Evolutionary conservation across 2,113 vertebrate genomes (phyloP).

Genomic region (Brachyhypopomus gauderio): DNA sequence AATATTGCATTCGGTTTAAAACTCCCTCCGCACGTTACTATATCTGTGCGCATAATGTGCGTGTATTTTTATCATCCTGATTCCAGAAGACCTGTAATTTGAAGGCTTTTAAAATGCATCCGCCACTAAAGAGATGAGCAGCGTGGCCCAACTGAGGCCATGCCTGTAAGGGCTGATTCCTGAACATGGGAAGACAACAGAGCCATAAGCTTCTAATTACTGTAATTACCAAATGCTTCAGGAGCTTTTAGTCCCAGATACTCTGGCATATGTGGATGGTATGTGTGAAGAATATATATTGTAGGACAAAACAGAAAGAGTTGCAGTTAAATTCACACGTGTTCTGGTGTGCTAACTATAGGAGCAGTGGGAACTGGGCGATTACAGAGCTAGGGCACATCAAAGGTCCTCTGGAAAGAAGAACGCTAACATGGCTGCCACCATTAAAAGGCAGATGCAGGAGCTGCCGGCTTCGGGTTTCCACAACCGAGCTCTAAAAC

Average conservation of each 20-base stretch:
- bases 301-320: slow-evolving; percentile 22
- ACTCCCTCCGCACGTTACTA: slow-evolving; percentile 43
- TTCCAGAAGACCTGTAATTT: slow-evolving; percentile 54
- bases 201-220: slow-evolving; percentile 40
- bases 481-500: slow-evolving; percentile 31
- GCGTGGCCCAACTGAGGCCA: slow-evolving; percentile 25
- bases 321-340: slow-evolving; percentile 52
- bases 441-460: slow-evolving; percentile 48
- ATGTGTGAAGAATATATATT: slow-evolving; percentile 22
- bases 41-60: slow-evolving; percentile 32
- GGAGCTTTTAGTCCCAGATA: slow-evolving; percentile 39
- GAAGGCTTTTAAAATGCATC: slow-evolving; percentile 41
- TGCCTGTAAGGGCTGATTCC: slow-evolving; percentile 22
- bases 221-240: slow-evolving; percentile 42
- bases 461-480: slow-evolving; percentile 39
- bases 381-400: slow-evolving; percentile 59
- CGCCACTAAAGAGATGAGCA: slow-evolving; percentile 42
- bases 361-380: slow-evolving; percentile 44
- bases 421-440: slow-evolving; percentile 40
- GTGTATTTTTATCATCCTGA: slow-evolving; percentile 48
- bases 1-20: slow-evolving; percentile 38
- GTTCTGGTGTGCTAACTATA: slow-evolving; percentile 55
- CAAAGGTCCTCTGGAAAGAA: slow-evolving; percentile 54
- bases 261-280: background rate
- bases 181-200: slow-evolving; percentile 37